Percentiles rank a stretch among this genome's conserved stretches.
Evolutionary conservation across 2,888 invertebrate genomes (phyloP).

Genomic region (Leuctra nigra): DNA sequence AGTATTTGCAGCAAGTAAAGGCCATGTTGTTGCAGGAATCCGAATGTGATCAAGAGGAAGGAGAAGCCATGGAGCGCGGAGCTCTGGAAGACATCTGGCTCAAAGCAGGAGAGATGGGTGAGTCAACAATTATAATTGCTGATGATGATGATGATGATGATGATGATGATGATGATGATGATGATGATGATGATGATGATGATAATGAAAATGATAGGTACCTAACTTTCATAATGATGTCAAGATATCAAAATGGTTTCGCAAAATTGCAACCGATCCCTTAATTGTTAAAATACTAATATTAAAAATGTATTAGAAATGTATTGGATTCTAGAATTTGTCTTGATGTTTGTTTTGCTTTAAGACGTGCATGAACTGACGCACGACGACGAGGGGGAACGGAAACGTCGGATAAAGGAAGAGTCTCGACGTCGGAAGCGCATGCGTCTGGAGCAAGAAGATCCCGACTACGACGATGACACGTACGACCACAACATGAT

Average conservation of each 20-base stretch:
- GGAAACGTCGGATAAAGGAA: neutral
- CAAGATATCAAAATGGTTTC: neutral
- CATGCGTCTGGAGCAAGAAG: neutral
- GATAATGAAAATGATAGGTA: no score
- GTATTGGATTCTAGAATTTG: no score
- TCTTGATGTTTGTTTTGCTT: neutral
- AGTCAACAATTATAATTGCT: conserved; percentile 27
- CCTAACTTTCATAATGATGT: no score
- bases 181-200: no score
- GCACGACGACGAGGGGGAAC: neutral
- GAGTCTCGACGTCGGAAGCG: neutral
- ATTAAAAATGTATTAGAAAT: neutral
- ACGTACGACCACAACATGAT: neutral
- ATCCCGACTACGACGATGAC: neutral
- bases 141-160: no score
- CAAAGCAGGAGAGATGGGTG: conserved; percentile 71
- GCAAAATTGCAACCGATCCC: no score
- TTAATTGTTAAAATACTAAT: no score
- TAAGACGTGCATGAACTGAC: conserved; percentile 1
- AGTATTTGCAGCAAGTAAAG: no score
- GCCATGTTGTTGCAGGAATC: conserved; percentile 47
- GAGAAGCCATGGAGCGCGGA: conserved; percentile 66
- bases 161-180: no score
- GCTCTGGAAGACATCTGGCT: conserved; percentile 72
- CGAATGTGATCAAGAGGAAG: conserved; percentile 44